Evolutionary conservation across 1,140 invertebrate genomes (phyloP), one percentile per base, ranked within the genome.

Genomic region (Nautilus pompilius): DNA sequence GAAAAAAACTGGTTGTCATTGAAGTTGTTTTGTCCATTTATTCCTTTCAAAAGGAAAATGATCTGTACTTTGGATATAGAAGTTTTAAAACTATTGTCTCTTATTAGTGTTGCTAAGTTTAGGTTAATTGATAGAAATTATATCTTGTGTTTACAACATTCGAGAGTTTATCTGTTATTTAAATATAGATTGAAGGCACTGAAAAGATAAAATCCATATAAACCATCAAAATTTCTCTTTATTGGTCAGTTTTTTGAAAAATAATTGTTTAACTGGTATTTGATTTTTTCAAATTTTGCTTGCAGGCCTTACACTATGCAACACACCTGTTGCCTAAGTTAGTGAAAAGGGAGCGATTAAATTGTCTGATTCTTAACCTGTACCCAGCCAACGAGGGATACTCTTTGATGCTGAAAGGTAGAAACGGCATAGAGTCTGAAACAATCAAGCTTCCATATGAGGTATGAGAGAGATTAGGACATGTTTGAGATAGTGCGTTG

Each of bases 361-460:
- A 94, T 79, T 93, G 91, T 68, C 85, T 96, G 74, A 90, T 95
- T 70, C 86, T 96, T 64, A 96, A 93, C 85, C 85, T 96, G 68
- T 94, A 95, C 86, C 89, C 92, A 63, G 91, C 89, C 45, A 93
- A 93, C 83, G 93, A 94, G 84, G 93, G 93, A 73, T 95, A 94
- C 84, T 92, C 92, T 68, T 84, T 96, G 78, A 90, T 90, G 79
- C 83, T 93, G 71, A 88, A 88, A 80, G 78, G 87, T 77, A 80
- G 86, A 77, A 77, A 73, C 58, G 80, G 82, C 5, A 69, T 78
- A 48, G 81, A 84, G 46, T 75, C 80, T 33, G 84, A 86, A 71
- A 85, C 85, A 34, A 72, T 82, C 2, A 77, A 79, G 54, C 71
- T 86, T 41, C 80, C 85, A 26, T 87, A 87, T 75, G 83, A 84